A percentile compares a stretch with the other conserved stretches of the same genome.
Evolutionary conservation across 1,140 invertebrate genomes (phyloP).

Genomic region (Geopemphigus sp.): DNA sequence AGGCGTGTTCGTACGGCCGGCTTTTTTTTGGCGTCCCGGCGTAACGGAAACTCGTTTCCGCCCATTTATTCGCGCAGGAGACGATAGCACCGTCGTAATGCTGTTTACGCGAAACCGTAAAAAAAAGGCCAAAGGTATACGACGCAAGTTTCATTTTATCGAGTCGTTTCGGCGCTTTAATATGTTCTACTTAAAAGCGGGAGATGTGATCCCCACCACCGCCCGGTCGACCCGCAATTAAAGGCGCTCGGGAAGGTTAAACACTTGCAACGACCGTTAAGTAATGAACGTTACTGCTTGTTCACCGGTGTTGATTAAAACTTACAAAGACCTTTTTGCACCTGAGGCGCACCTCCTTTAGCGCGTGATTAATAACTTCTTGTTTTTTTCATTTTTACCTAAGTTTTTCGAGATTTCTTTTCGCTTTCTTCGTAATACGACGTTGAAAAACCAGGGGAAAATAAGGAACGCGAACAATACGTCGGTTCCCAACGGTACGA

Average conservation of each 20-base stretch:
- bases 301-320: conserved; percentile 45
- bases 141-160: conserved; percentile 42
- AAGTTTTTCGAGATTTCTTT: conserved; percentile 15
- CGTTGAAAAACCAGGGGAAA: not conserved
- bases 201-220: conserved; percentile 2
- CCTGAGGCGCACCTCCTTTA: conserved; percentile 32
- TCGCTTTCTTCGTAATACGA: not conserved
- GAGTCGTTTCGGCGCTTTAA: conserved; percentile 30
- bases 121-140: conserved; percentile 42
- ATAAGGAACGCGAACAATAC: not conserved
- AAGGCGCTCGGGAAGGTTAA: conserved; percentile 32
- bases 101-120: conserved; percentile 30
- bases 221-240: conserved; percentile 15
- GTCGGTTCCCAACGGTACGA: not conserved
- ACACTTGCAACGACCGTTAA: conserved; percentile 35
- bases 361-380: conserved; percentile 30
- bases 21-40: not conserved
- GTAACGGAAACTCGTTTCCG: not conserved
- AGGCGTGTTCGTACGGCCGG: too few relatives aligned
- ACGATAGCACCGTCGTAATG: conserved; percentile 11
- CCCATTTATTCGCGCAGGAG: not conserved
- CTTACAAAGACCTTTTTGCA: conserved; percentile 38
- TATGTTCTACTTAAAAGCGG: conserved; percentile 39
- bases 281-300: conserved; percentile 36
- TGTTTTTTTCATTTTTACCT: conserved; percentile 15